Conservation (phyloP, 2,888 invertebrate genomes). For the Ornithoptera priamus region DNA sequence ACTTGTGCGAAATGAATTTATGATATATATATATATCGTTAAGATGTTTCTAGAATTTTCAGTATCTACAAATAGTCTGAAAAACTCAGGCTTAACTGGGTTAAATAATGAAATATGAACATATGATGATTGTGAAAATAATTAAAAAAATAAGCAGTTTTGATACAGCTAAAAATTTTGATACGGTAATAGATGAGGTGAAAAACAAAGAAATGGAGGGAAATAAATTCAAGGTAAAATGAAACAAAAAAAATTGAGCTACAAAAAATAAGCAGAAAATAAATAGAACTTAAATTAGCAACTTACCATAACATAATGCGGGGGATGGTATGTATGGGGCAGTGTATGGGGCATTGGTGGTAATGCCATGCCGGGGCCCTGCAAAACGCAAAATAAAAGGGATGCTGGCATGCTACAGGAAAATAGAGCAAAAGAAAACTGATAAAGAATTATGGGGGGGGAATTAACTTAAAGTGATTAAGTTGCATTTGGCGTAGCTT, state of each 20-base stretch:
- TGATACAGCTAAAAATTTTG: no score
- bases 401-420: slow-evolving; percentile 71
- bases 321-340: slow-evolving; percentile 78
- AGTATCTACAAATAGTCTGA: no score
- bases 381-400: slow-evolving; percentile 70
- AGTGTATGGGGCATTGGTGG: slow-evolving; percentile 77
- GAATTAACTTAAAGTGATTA: slow-evolving; percentile 18
- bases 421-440: slow-evolving; percentile 44
- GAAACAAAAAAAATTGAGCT: background rate
- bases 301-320: slow-evolving; percentile 80
- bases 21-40: no score
- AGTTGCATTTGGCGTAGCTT: slow-evolving; percentile 16
- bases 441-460: slow-evolving; percentile 10
- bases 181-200: no score
- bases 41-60: no score
- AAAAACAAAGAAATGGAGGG: no score
- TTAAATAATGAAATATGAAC: no score
- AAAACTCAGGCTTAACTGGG: no score
- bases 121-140: no score
- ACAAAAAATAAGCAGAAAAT: slow-evolving; percentile 35
- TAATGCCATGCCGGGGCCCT: slow-evolving; percentile 78
- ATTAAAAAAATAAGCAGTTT: no score
- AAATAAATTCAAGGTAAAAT: no score
- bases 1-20: no score
- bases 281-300: slow-evolving; percentile 41